Base-by-base conservation (phyloP, 1,140 invertebrate species). In the Oreohelix idahoensis region DNA sequence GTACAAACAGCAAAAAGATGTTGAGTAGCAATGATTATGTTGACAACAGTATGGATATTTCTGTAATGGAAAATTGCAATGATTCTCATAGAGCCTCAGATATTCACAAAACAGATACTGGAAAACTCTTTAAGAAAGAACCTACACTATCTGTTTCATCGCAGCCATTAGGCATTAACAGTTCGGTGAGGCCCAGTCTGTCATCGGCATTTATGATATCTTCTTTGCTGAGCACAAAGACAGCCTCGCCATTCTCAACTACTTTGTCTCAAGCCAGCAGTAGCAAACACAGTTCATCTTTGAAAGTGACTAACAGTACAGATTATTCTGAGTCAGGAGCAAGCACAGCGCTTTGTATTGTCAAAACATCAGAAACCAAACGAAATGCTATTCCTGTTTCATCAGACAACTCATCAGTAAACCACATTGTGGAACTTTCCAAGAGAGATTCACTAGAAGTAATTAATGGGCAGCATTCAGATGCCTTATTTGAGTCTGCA, bases 201-300 rank as follows among this genome's bases (percentile, higher is more conserved):
- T 58, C 53, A 58, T 58, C 53, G 20, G 26, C 53, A 58, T 58
- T 58, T 58, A 58, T 58, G 53, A 58, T 58, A 58, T 58, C 53
- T 15, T 58, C 53, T 58, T 58, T 58, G 20, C 53, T 58, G 23
- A 58, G 53, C 53, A 58, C 53, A 58, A 10, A 58, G 53, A 58
- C 17, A 58, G 10, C 26, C 17, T 49, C 45, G 20, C 20, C 53
- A 23, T 58, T 58, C 53, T 23, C 53, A 58, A 15, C 15, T n/a
- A 23, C 20, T 10, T 10, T 58, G 53, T 4, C 53, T 20, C 53
- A 58, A 58, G 53, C 53, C 26, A 23, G 53, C 26, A 58, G 10
- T n/a, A 58, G 53, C 53, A 58, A n/a, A n/a, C 53, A 58, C 8
- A 15, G 53, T 23, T 20, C 15, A n/a, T 4, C 5, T 23, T 20